These are phyloP conservation scores for Drosophila rufa DNA, from an alignment of 1,140 invertebrate species.

Conservation along the genomic window DNA sequence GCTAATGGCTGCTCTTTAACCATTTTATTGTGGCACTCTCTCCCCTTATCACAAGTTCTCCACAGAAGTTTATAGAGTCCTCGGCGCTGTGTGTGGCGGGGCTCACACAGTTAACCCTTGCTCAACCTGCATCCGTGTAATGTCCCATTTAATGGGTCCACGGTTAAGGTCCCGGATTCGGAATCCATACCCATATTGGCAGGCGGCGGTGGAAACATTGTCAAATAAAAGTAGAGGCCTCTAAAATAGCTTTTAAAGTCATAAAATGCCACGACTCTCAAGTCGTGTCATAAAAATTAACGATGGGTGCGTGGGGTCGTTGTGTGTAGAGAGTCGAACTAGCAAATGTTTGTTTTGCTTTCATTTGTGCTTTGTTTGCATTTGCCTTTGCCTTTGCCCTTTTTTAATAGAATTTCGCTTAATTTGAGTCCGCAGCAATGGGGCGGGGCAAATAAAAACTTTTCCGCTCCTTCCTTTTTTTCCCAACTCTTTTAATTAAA, in stretches of 20 bases:
- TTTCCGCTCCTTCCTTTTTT: constrained; percentile 53
- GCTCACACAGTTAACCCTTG: constrained; percentile 43
- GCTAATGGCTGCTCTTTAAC: constrained; percentile 81
- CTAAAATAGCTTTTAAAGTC: constrained; percentile 84
- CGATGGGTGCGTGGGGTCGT: constrained; percentile 76
- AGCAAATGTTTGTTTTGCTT: constrained; percentile 64
- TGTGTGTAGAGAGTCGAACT: constrained; percentile 17
- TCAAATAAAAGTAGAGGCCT: constrained; percentile 82
- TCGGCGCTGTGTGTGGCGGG: constrained; percentile 41
- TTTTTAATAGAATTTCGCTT: constrained; percentile 84
- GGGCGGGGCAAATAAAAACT: constrained; percentile 55
- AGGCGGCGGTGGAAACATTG: constrained; percentile 52
- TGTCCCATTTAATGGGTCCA: constrained; percentile 52
- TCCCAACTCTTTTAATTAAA: constrained; percentile 81
- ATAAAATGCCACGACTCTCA: constrained; percentile 80
- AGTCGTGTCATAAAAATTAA: constrained; percentile 78
- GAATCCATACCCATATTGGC: constrained; percentile 51
- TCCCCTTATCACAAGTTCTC: constrained; percentile 59
- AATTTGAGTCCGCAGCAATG: constrained; percentile 60
- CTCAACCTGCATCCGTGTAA: constrained; percentile 28
- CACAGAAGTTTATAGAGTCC: constrained; percentile 11
- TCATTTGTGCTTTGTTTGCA: constrained; percentile 70
- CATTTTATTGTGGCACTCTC: constrained; percentile 77
- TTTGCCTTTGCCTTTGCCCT: constrained; percentile 37
- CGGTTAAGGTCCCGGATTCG: constrained; percentile 56